A percentile compares a stretch with the other conserved stretches of the same genome.
phyloP scores from a whole-genome alignment of 2,888 invertebrate genomes.

The Macrostomum cliftonense region DNA sequence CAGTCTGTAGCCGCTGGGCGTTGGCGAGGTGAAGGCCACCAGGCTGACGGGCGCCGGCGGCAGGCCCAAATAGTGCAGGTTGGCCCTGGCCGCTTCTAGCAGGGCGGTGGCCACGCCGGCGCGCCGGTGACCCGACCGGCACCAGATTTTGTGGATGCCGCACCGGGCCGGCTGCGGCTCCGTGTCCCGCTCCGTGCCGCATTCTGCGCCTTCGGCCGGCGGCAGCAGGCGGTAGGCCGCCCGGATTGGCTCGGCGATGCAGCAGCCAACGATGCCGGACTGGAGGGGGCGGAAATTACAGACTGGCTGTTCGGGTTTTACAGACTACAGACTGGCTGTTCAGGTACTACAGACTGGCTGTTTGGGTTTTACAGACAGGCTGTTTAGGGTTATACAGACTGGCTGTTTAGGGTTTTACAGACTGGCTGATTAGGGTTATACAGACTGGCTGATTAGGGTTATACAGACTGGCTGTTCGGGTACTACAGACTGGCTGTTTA shows the following conservation, averaged over 20 bases:
- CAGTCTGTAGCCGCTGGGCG: background rate
- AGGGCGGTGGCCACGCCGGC: background rate
- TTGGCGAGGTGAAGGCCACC: constrained; percentile 1
- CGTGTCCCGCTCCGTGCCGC: background rate
- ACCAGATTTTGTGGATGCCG: constrained; percentile 1
- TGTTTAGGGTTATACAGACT: too few relatives aligned
- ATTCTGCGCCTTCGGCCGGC: background rate
- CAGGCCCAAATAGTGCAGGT: background rate
- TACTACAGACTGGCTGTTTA: too few relatives aligned
- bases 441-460: too few relatives aligned
- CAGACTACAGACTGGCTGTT: too few relatives aligned
- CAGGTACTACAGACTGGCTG: too few relatives aligned
- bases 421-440: too few relatives aligned
- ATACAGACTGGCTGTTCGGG: too few relatives aligned
- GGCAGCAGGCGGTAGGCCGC: background rate
- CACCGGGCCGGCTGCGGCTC: background rate
- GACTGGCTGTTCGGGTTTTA: too few relatives aligned
- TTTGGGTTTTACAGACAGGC: too few relatives aligned
- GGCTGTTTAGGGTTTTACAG: too few relatives aligned
- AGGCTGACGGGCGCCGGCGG: background rate
- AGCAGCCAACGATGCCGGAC: background rate
- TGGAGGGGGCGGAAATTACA: too few relatives aligned
- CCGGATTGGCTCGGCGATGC: background rate
- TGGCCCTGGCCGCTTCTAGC: background rate
- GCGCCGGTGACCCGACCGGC: background rate